Evolutionary conservation across 2,113 vertebrate genomes (phyloP), one percentile per base, ranked within the genome.

Genomic region (Oncorhynchus gorbuscha): DNA sequence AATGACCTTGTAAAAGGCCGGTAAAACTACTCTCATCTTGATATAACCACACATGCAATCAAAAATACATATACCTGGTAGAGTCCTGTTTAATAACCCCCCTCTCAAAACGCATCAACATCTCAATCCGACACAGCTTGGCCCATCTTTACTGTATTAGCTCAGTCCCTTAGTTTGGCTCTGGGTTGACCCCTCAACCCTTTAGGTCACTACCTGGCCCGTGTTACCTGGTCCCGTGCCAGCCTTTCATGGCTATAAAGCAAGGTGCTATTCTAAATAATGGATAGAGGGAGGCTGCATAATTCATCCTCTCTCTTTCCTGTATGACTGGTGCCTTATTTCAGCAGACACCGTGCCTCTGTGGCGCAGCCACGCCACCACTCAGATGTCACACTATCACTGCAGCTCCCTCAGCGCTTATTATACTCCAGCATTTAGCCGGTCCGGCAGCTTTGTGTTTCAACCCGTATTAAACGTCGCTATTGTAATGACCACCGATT

Each of bases 241-340:
- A 85, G 79, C 75, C 70, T 77, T 88, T 87, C 78, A 78, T 77
- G n/a, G 84, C 86, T 87, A 81, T 86, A 90, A 88, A 84, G 87
- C 79, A 87, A 80, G 49, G 75, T 71, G n/a, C 70, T 76, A 77
- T 73, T n/a, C 76, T 94, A 72, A 94, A 94, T 93, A 91, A 94
- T 93, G 48, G 70, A 94, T 84, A 4, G 45, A 58, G 39, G 61
- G 35, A 58, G 62, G 66, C 82, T 93, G 90, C 89, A 94, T 93
- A 89, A 94, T 93, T 92, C 72, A 93, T 92, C 87, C 32, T 77
- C 77, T 81, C 77, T 88, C 79, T 86, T 14, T 14, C 88, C 84
- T 86, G 84, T 82, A 90, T 90, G 81, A 80, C 76, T 74, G 74
- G 67, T 83, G 76, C 85, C 51, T 87, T 89, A 86, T 85, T 89